A percentile compares a stretch with the other conserved stretches of the same genome.
phyloP scores from a whole-genome alignment of 2,888 invertebrate species.

The Erebia palarica region DNA sequence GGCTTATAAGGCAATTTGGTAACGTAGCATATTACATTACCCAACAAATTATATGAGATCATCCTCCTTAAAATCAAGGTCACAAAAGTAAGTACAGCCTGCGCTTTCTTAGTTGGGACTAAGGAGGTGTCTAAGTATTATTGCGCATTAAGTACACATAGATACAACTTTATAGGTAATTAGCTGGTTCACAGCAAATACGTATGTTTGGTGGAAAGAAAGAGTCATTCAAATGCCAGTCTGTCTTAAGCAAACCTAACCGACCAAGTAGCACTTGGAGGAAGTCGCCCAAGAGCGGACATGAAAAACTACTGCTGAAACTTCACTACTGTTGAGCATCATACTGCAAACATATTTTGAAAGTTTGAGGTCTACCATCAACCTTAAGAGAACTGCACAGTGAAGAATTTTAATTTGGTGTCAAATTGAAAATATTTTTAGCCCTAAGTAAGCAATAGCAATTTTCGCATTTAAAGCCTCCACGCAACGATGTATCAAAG shows the following conservation, averaged over 20 bases:
- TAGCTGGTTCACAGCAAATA: no score
- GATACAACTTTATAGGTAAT: no score
- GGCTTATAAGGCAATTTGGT: slow-evolving; percentile 19
- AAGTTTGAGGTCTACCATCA: background rate
- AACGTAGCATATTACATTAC: background rate
- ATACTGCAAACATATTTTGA: no score
- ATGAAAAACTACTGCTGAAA: no score
- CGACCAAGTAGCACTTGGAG: no score
- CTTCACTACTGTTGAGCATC: no score
- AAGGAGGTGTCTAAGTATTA: background rate
- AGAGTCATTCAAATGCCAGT: no score
- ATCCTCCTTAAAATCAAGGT: slow-evolving; percentile 6
- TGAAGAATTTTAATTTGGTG: slow-evolving; percentile 32
- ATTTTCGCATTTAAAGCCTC: slow-evolving; percentile 40
- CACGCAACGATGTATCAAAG: slow-evolving; percentile 42
- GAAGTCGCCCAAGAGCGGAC: no score
- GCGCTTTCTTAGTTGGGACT: background rate
- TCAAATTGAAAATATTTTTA: slow-evolving; percentile 24
- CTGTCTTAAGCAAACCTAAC: no score
- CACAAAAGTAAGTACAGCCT: background rate
- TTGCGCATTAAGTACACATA: background rate
- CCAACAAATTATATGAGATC: slow-evolving; percentile 3
- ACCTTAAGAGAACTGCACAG: background rate
- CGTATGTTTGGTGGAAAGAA: no score
- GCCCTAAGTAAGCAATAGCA: slow-evolving; percentile 33